Evolutionary conservation across 2,888 invertebrate species (phyloP), one percentile per base, ranked within the genome.

Genomic region (Dione vanillae): DNA sequence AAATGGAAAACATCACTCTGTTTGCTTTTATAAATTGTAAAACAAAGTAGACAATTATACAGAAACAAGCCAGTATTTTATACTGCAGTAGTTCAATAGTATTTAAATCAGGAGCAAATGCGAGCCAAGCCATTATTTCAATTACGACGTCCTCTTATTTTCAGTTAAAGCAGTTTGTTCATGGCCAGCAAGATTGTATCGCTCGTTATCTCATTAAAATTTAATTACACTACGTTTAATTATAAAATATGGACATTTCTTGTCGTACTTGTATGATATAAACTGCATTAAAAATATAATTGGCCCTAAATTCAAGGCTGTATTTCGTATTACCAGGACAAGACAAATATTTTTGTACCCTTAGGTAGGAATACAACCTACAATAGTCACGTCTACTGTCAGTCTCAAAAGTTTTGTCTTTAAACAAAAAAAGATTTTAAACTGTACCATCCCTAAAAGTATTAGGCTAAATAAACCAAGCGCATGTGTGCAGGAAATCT

Each of bases 71-170:
- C 9, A 16, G 16, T 56, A 16, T 16, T 56, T 61, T 61, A 45
- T 61, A n/a, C 45, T 61, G 45, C 27, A 61, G 61, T 61, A 61
- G 61, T 61, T 45, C 61, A 61, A 61, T 61, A 61, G 45, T 27
- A 61, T 61, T 61, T 61, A 61, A 61, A 61, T 61, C 61, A 45
- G 45, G 61, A 61, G 27, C 45, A 27, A 61, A 45, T 61, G 45
- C 45, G 43, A 61, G 61, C 61, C 45, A 35, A 61, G 61, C 45
- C 61, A 61, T 45, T 61, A 61, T 61, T 61, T 61, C 45, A 61
- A 61, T 61, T 45, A 61, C 45, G 45, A 16, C 45, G 45, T 61
- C 27, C 61, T 27, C 59, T 61, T 61, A 61, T 61, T 61, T 61
- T 16, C 61, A 11, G 6, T 43, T 45, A n/a, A 45, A 61, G 45